Percentiles rank a stretch among this genome's conserved stretches.
Conservation (phyloP, 2,113 vertebrate genomes). For the Grallaria varia region DNA sequence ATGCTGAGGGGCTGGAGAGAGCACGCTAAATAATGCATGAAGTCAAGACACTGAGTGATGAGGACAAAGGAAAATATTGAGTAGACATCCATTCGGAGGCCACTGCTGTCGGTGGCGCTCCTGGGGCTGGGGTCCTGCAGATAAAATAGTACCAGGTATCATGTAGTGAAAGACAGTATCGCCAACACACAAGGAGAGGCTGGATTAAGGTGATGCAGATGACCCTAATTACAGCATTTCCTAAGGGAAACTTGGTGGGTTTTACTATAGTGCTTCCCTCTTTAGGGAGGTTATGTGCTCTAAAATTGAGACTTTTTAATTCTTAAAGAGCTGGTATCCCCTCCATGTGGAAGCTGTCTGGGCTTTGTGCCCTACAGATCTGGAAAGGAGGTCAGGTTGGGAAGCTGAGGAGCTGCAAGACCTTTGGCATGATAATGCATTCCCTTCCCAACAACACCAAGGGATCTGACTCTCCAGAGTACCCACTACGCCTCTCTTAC, state of each 20-base stretch:
- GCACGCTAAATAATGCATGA: conserved; percentile 38
- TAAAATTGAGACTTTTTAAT: neutral
- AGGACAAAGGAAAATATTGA: conserved; percentile 42
- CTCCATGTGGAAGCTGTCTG: neutral
- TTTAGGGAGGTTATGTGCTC: neutral
- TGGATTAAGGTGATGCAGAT: neutral
- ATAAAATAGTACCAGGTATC: neutral
- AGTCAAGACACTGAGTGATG: conserved; percentile 53
- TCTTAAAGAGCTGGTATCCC: neutral
- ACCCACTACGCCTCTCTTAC: neutral
- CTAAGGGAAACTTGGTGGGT: neutral
- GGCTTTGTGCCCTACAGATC: neutral
- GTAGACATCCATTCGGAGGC: conserved; percentile 16
- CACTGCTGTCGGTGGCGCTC: fast-evolving
- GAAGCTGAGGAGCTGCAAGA: neutral
- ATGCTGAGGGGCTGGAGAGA: neutral
- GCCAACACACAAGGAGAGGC: neutral
- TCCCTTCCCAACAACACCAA: neutral
- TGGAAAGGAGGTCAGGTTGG: neutral
- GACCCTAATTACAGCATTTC: neutral
- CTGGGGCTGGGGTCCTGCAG: neutral
- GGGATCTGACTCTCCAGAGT: neutral
- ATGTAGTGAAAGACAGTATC: neutral
- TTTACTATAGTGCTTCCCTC: neutral
- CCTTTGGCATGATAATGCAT: neutral